Evolutionary conservation across 2,113 vertebrate genomes (phyloP).

Genomic region (Siniperca chuatsi): DNA sequence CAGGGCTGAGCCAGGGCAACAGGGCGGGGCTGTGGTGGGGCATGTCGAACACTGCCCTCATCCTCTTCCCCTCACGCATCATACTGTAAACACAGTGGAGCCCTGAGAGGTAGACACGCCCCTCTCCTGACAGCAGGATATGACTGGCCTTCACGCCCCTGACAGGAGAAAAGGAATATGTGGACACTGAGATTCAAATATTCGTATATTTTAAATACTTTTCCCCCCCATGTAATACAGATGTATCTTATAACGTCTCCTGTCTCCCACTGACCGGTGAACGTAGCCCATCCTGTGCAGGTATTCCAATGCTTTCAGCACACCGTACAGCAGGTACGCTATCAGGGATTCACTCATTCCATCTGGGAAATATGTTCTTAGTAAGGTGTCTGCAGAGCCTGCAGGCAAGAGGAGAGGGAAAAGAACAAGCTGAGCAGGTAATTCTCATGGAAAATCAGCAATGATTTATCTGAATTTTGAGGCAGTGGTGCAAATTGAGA

Average conservation of each 20-base stretch:
- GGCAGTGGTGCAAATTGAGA: background rate
- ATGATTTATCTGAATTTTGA: background rate
- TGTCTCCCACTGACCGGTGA: conserved; percentile 88
- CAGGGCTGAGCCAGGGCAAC: conserved; percentile 98
- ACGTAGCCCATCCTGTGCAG: conserved; percentile 96
- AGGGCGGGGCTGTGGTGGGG: conserved; percentile 94
- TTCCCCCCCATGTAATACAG: background rate
- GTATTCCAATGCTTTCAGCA: conserved; percentile 93
- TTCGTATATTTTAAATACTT: background rate
- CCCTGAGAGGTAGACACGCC: conserved; percentile 94
- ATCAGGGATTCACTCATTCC: conserved; percentile 97
- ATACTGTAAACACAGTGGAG: conserved; percentile 94
- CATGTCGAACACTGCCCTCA: conserved; percentile 93
- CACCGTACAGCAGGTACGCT: conserved; percentile 93
- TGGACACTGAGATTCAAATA: background rate
- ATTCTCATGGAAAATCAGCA: background rate
- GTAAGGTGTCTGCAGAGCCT: conserved; percentile 94
- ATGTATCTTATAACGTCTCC: background rate
- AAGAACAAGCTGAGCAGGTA: background rate
- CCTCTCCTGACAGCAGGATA: conserved; percentile 95
- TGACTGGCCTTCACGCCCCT: conserved; percentile 98
- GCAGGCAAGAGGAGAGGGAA: conserved; percentile 44
- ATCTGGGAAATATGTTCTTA: conserved; percentile 93
- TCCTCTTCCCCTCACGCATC: conserved; percentile 92
- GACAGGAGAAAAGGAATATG: conserved; percentile 18